Percentiles rank a stretch among this genome's conserved stretches.
phyloP scores from a whole-genome alignment of 2,888 invertebrate species.

The Pachymerium ferrugineum region DNA sequence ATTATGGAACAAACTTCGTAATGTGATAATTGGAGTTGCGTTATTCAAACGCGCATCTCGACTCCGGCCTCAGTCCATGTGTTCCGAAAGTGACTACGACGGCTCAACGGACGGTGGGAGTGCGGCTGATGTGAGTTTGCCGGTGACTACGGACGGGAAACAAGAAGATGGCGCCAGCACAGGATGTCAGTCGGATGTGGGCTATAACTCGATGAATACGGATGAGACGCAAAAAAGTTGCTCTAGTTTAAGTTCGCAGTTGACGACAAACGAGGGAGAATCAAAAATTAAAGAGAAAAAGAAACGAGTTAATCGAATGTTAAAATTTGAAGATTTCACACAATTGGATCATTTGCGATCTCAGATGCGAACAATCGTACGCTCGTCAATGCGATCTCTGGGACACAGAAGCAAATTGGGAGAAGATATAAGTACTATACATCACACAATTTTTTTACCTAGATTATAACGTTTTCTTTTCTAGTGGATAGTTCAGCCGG shows the following conservation, averaged over 20 bases:
- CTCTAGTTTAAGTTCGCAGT: slow-evolving; percentile 34
- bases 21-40: slow-evolving; percentile 84
- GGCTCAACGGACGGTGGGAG: slow-evolving; percentile 45
- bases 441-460: not conserved
- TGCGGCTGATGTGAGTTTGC: slow-evolving; percentile 36
- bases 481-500: slow-evolving; percentile 53
- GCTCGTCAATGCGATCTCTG: slow-evolving; percentile 49
- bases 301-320: slow-evolving; percentile 9
- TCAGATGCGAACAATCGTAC: slow-evolving; percentile 61
- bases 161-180: slow-evolving; percentile 38
- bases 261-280: slow-evolving; percentile 23
- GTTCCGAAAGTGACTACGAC: slow-evolving; percentile 41
- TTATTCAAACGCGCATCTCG: slow-evolving; percentile 70
- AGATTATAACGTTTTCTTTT: slow-evolving; percentile 38
- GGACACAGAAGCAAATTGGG: slow-evolving; percentile 37
- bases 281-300: not conserved
- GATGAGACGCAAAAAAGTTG: slow-evolving; percentile 45
- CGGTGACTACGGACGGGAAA: slow-evolving; percentile 33
- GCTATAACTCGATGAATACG: slow-evolving; percentile 52
- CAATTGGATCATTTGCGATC: slow-evolving; percentile 57
- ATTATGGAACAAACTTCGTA: slow-evolving; percentile 88
- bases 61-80: slow-evolving; percentile 43
- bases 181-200: slow-evolving; percentile 49
- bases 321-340: slow-evolving; percentile 46
- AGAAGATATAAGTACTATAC: not conserved